Conservation (phyloP, 2,888 invertebrate species). For the Hirtodrosophila duncani region DNA sequence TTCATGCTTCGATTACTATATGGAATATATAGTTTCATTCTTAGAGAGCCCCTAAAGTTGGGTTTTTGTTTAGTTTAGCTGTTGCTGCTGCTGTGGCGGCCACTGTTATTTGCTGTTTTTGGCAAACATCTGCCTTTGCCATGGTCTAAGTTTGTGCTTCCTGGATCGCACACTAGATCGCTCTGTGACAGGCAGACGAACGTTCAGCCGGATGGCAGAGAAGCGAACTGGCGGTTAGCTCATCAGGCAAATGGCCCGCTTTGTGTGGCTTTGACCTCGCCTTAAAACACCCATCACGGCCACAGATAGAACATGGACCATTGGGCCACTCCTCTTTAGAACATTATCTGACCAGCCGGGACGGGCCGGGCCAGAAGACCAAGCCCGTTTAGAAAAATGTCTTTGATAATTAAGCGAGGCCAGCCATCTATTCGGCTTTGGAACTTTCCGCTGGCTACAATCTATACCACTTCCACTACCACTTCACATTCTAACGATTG, state of each 20-base stretch:
- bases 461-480: slow-evolving; percentile 1
- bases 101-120: slow-evolving; percentile 33
- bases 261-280: slow-evolving; percentile 52
- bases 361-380: slow-evolving; percentile 36
- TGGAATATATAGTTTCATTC: slow-evolving; percentile 28
- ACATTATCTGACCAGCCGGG: too few species aligned
- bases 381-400: slow-evolving; percentile 61
- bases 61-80: slow-evolving; percentile 10
- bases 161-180: slow-evolving; percentile 69
- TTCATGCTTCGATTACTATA: too few species aligned
- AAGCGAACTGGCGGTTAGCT: slow-evolving; percentile 6
- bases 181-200: slow-evolving; percentile 33
- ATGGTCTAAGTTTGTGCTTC: slow-evolving; percentile 44
- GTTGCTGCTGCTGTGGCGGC: not conserved
- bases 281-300: slow-evolving; percentile 43
- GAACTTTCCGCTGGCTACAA: slow-evolving; percentile 9
- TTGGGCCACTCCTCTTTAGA: slow-evolving; percentile 44
- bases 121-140: slow-evolving; percentile 48
- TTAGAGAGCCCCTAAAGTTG: slow-evolving; percentile 5
- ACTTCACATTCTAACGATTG: slow-evolving; percentile 65
- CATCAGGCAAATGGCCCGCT: not conserved
- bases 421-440: slow-evolving; percentile 11
- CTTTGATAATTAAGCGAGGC: slow-evolving; percentile 67
- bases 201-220: slow-evolving; percentile 5
- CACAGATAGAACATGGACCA: slow-evolving; percentile 1